phyloP scores from a whole-genome alignment of 2,888 invertebrate genomes.

The Andrena marginata region DNA sequence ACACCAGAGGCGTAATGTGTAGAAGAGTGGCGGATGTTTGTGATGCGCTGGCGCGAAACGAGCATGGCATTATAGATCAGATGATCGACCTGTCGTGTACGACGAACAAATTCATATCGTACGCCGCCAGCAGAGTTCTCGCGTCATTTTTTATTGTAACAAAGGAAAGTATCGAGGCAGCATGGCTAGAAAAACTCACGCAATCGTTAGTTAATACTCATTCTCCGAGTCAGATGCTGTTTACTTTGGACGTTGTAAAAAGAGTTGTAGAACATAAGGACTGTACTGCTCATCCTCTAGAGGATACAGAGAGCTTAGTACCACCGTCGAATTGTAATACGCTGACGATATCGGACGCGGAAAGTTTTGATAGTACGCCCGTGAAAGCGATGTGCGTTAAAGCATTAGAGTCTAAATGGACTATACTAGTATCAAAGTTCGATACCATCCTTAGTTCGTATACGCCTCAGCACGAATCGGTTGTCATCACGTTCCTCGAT shows the following conservation, averaged over 20 bases:
- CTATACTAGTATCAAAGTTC: conserved; percentile 88
- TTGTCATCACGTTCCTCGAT: conserved; percentile 91
- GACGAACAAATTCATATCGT: conserved; percentile 92
- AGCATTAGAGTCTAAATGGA: conserved; percentile 94
- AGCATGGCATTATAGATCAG: conserved; percentile 94
- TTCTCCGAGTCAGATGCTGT: conserved; percentile 90
- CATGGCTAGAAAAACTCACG: conserved; percentile 92
- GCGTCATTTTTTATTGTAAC: conserved; percentile 94
- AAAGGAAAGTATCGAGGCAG: conserved; percentile 92
- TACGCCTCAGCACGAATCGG: conserved; percentile 85
- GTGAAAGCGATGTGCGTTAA: conserved; percentile 95
- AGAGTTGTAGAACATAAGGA: conserved; percentile 96
- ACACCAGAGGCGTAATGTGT: conserved; percentile 93
- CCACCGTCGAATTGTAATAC: conserved; percentile 86
- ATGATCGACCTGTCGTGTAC: conserved; percentile 92
- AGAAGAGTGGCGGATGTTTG: conserved; percentile 92
- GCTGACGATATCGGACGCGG: conserved; percentile 90
- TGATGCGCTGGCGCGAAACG: conserved; percentile 92
- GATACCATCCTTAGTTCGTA: conserved; percentile 85
- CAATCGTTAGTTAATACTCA: conserved; percentile 88
- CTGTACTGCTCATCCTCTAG: conserved; percentile 91
- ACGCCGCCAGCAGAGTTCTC: conserved; percentile 92
- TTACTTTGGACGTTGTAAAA: conserved; percentile 93
- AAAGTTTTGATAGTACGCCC: conserved; percentile 93
- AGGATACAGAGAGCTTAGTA: conserved; percentile 86